Evolutionary conservation across 2,113 vertebrate species (phyloP).

Genomic region (Tyrannus savana): DNA sequence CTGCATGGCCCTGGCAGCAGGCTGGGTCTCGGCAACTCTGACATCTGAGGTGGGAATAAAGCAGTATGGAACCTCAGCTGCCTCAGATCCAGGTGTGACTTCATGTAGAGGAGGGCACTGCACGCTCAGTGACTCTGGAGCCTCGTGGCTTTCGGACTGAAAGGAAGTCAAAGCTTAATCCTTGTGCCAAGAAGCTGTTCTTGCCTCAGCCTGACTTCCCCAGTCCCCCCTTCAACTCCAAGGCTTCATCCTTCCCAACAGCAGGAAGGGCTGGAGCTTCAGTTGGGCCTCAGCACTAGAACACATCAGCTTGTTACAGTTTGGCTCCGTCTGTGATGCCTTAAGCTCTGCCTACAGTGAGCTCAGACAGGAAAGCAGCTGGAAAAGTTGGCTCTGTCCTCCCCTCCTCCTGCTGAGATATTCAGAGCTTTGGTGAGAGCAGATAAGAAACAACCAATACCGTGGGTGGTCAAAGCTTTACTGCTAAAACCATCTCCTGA

Average conservation of each 20-base stretch:
- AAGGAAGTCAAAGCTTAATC: neutral
- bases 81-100: neutral
- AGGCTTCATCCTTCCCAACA: neutral
- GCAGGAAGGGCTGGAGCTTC: neutral
- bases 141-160: neutral
- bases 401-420: neutral
- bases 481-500: conserved; percentile 38
- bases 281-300: neutral
- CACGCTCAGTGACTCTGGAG: neutral
- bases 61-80: neutral
- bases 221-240: neutral
- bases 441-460: neutral
- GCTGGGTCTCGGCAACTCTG: neutral
- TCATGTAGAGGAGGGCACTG: neutral
- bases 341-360: neutral
- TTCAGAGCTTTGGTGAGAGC: neutral
- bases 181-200: neutral
- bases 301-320: neutral
- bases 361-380: conserved; percentile 8
- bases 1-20: neutral
- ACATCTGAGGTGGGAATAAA: conserved; percentile 1
- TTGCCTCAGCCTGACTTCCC: neutral
- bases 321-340: neutral
- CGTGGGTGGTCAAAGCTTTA: conserved; percentile 28
- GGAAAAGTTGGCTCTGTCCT: neutral